Base-by-base conservation (phyloP, 2,888 invertebrate genomes). In the Helicoverpa assulta region DNA sequence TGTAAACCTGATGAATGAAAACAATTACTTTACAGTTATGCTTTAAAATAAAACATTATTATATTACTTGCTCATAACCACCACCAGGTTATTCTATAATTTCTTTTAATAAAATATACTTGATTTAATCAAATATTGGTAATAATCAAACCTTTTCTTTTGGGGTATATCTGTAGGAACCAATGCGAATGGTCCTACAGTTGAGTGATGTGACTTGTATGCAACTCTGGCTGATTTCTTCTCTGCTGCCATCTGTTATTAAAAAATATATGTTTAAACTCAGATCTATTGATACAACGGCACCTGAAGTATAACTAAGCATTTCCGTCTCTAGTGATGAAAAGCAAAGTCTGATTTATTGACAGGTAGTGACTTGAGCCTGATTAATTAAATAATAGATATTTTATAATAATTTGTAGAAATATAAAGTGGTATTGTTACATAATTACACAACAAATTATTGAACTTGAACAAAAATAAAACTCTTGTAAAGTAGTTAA, bases 161-260 rank as follows among this genome's bases (percentile, higher is more conserved):
- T 33, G 98, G 97, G 79, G 97, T 96, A 87, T 97, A 98, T 94
- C 97, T 97, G 89, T 98, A 98, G 18, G 98, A 98, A 51, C 99
- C 99, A 89, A 99, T 97, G 78, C 98, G 96, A 67, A 99, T 97
- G 21, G 98, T 97, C 80, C 98, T 96, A 90, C 98, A 98, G 19
- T 95, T 92, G 14, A 98, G 87, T 57, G 96, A 92, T n/a, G 96
- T 96, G 63, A 95, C 95, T 79, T 96, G 92, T 78, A 90, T 90
- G 67, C 89, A 81, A 54, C 86, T 90, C 73, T 96, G 96, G 50
- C 91, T 89, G 19, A 96, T 86, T 82, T 96, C 96, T 83, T 96
- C 96, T 86, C 96, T 93, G 77, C 96, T 96, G 63, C 93, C 93
- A 89, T 97, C 97, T 97, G 87, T 53, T 43, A 33, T 69, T 59